Evolutionary conservation across 2,888 invertebrate species (phyloP), one percentile per base, ranked within the genome.

Genomic region (Nemotelus pantherinus): DNA sequence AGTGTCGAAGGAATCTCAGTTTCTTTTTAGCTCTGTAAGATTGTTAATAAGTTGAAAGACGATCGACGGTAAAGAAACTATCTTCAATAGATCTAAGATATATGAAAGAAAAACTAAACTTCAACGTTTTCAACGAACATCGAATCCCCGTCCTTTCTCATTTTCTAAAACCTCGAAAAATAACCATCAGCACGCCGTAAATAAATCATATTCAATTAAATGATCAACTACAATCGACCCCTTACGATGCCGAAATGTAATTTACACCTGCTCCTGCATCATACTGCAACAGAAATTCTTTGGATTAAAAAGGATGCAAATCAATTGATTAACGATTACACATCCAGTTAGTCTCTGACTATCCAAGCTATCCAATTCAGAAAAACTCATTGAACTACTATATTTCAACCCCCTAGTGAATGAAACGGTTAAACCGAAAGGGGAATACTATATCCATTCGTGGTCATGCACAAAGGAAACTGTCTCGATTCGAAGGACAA

Each of bases 221-320:
- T 48, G 67, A 67, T 67, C 67, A 67, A 47, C 67, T 48, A 65
- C 70, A 70, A 70, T 70, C 41, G 70, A 55, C 55, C 41, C 41
- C 5, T 10, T 53, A 55, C 47, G 7, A n/a, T 3, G 25, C 9
- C 70, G 43, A 53, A 53, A 43, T 55, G 55, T 70, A 70, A 70
- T 70, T 70, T 70, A 70, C 70, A 70, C 70, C 70, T 70, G 70
- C 43, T 55, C 39, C 41, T 55, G 43, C 70, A 70, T 41, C 70
- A 70, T 25, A 55, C 47, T 44, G 6, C 55, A 41, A 44, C 41
- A 45, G 41, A 47, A 70, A 53, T 47, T 55, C 53, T 55, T 70
- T 70, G 70, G 55, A 70, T 53, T 3, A 47, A 70, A 67, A 70
- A 70, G 25, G 70, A 70, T 70, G 70, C 70, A 70, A 70, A 70